These are phyloP conservation scores for Lymantria dispar DNA, from an alignment of 2,888 invertebrate species.

Conservation along the genomic window DNA sequence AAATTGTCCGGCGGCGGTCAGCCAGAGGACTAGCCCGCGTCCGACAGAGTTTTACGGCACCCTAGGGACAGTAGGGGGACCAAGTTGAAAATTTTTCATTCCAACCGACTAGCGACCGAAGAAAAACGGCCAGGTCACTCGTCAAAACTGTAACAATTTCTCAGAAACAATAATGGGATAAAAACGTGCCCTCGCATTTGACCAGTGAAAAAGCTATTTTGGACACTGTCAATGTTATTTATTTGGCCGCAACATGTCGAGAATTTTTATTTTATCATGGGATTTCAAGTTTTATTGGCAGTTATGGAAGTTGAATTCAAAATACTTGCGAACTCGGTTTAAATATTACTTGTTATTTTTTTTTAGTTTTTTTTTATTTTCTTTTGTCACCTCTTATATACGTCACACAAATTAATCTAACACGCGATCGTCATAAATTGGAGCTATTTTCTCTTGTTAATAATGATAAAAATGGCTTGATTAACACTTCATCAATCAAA, in stretches of 20 bases:
- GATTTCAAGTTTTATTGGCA: slow-evolving; percentile 76
- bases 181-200: slow-evolving; percentile 58
- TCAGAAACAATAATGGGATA: slow-evolving; percentile 81
- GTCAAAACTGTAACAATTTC: slow-evolving; percentile 82
- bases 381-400: too few species aligned
- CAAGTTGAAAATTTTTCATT: slow-evolving; percentile 83
- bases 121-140: slow-evolving; percentile 80
- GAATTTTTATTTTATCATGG: slow-evolving; percentile 78
- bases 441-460: too few species aligned
- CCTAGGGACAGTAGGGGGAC: slow-evolving; percentile 70
- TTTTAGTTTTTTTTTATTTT: neutral
- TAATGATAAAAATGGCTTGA: too few species aligned
- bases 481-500: too few species aligned
- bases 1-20: slow-evolving; percentile 78
- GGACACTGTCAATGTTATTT: slow-evolving; percentile 80
- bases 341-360: neutral
- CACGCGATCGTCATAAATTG: too few species aligned
- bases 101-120: slow-evolving; percentile 64
- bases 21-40: slow-evolving; percentile 64
- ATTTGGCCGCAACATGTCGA: slow-evolving; percentile 69
- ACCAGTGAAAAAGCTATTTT: slow-evolving; percentile 73
- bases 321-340: slow-evolving; percentile 30
- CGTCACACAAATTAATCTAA: too few species aligned
- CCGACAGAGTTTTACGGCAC: slow-evolving; percentile 78
- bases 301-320: slow-evolving; percentile 47